Evolutionary conservation across 1,140 invertebrate genomes (phyloP).

Genomic region (Glomeris maerens): DNA sequence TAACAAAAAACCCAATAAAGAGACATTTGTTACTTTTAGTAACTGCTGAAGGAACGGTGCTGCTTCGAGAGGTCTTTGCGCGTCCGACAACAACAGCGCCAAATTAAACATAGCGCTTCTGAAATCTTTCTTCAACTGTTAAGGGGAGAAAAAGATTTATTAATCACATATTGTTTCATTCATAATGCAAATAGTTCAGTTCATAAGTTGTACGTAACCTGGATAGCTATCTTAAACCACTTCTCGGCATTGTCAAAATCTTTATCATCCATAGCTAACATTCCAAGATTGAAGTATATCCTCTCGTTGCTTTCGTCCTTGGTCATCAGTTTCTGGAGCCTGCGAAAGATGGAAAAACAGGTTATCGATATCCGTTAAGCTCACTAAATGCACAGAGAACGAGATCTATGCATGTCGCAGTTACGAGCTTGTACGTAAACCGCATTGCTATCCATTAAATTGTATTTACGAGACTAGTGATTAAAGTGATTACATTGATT

Average conservation of each 20-base stretch:
- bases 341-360: conserved; percentile 6
- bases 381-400: too few relatives aligned
- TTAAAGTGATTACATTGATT: too few relatives aligned
- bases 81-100: conserved; percentile 74
- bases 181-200: too few relatives aligned
- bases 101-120: conserved; percentile 88
- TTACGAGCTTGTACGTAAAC: too few relatives aligned
- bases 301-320: conserved; percentile 61
- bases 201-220: conserved; percentile 36
- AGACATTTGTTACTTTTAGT: conserved; percentile 35
- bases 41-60: conserved; percentile 83
- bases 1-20: conserved; percentile 3
- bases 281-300: conserved; percentile 86
- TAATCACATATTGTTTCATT: background rate
- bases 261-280: conserved; percentile 90
- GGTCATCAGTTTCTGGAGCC: conserved; percentile 62
- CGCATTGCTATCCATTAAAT: too few relatives aligned
- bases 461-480: too few relatives aligned
- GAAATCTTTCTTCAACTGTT: conserved; percentile 41
- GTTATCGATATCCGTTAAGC: background rate
- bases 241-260: conserved; percentile 72
- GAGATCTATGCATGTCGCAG: too few relatives aligned
- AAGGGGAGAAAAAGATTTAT: conserved; percentile 10
- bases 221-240: conserved; percentile 72
- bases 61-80: conserved; percentile 73